Evolutionary conservation across 2,113 vertebrate species (phyloP).

Genomic region (Apteryx mantelli): DNA sequence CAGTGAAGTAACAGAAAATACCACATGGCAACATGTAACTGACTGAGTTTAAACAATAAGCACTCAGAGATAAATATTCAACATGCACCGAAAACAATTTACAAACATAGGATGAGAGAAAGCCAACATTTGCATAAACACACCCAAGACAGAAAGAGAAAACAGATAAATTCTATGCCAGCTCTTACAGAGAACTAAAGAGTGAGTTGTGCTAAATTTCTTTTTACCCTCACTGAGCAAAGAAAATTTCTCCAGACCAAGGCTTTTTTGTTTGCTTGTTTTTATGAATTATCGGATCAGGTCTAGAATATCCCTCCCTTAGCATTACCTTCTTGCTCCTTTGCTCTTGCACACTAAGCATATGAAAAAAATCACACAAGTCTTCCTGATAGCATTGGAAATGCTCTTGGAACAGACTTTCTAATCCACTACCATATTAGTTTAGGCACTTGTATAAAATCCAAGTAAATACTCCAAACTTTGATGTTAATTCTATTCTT

Average conservation of each 20-base stretch:
- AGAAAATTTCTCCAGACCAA: background rate
- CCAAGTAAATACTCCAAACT: background rate
- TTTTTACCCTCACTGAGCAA: background rate
- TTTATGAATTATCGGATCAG: background rate
- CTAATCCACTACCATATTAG: background rate
- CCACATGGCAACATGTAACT: background rate
- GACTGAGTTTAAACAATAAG: background rate
- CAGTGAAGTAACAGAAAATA: background rate
- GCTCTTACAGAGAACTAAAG: background rate
- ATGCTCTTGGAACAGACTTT: background rate
- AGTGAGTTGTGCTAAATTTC: background rate
- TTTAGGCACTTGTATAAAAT: background rate
- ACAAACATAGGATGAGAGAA: background rate
- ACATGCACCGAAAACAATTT: background rate
- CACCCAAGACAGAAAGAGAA: background rate
- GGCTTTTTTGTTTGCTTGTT: background rate
- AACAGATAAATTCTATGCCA: background rate
- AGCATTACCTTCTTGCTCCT: background rate
- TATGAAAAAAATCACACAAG: background rate
- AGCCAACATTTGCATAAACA: background rate
- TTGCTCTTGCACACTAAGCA: background rate
- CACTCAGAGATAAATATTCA: background rate
- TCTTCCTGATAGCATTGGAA: background rate
- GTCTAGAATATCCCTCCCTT: background rate
- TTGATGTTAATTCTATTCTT: background rate